Percentiles rank a stretch among this genome's conserved stretches.
phyloP scores from a whole-genome alignment of 2,797 vertebrate species.

The Podarcis lilfordi region DNA sequence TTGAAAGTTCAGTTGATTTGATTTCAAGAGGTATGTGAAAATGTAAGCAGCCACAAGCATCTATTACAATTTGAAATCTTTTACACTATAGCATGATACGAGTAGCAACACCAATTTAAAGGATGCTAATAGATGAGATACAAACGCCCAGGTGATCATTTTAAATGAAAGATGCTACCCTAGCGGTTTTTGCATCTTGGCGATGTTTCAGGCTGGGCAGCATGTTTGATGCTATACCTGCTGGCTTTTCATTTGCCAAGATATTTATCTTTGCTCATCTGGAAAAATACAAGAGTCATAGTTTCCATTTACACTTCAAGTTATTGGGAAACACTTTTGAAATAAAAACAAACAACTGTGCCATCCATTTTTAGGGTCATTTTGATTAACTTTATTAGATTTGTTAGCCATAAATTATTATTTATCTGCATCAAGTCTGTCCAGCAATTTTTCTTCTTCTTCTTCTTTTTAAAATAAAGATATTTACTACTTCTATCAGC shows the following conservation, averaged over 20 bases:
- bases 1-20: neutral
- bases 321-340: neutral
- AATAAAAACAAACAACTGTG: neutral
- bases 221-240: neutral
- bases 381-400: constrained; percentile 6
- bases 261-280: constrained; percentile 16
- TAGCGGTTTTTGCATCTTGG: neutral
- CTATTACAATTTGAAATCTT: neutral
- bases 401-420: neutral
- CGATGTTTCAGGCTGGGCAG: neutral
- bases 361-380: neutral
- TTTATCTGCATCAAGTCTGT: neutral
- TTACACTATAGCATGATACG: neutral
- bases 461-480: neutral
- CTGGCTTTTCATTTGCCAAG: constrained; percentile 7
- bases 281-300: neutral
- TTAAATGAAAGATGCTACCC: neutral
- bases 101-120: neutral
- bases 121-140: neutral
- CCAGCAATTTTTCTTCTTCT: neutral
- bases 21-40: neutral
- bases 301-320: neutral
- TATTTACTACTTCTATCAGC: neutral
- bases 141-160: neutral
- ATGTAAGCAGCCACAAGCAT: neutral